Conservation (phyloP, 53 echinoderm and acorn worm species). For the Paelopatides confundens region DNA sequence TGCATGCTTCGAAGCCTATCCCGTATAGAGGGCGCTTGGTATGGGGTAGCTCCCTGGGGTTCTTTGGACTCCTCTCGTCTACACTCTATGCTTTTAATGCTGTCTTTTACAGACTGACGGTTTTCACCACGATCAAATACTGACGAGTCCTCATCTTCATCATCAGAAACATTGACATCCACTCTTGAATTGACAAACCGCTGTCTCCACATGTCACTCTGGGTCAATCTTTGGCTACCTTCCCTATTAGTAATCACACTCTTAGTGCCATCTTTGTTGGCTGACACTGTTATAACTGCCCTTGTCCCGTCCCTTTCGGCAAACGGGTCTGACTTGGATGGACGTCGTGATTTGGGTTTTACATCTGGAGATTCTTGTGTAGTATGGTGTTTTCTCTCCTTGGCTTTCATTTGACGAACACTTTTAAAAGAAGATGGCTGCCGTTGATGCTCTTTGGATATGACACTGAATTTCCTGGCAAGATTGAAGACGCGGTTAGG, state of each 20-base stretch:
- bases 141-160: not conserved
- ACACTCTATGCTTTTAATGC: slow-evolving; percentile 70
- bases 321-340: slow-evolving; percentile 41
- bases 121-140: slow-evolving; percentile 9
- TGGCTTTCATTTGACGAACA: slow-evolving; percentile 28
- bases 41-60: slow-evolving; percentile 70
- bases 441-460: slow-evolving; percentile 57
- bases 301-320: slow-evolving; percentile 46
- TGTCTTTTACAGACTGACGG: slow-evolving; percentile 72
- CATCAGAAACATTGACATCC: slow-evolving; percentile 43
- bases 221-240: slow-evolving; percentile 26
- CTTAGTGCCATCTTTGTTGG: slow-evolving; percentile 33
- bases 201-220: slow-evolving; percentile 21
- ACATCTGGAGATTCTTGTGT: slow-evolving; percentile 17
- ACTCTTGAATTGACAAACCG: not conserved
- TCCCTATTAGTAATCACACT: slow-evolving; percentile 25
- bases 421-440: slow-evolving; percentile 26
- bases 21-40: slow-evolving; percentile 65
- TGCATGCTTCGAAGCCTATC: slow-evolving; percentile 78
- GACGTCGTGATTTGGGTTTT: slow-evolving; percentile 2
- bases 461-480: slow-evolving; percentile 67
- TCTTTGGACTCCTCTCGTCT: slow-evolving; percentile 38
- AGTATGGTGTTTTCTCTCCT: not conserved
- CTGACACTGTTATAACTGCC: slow-evolving; percentile 27
- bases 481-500: slow-evolving; percentile 44